Evolutionary conservation across 1,140 invertebrate species (phyloP).

Genomic region (Venustaconcha ellipsiformis): DNA sequence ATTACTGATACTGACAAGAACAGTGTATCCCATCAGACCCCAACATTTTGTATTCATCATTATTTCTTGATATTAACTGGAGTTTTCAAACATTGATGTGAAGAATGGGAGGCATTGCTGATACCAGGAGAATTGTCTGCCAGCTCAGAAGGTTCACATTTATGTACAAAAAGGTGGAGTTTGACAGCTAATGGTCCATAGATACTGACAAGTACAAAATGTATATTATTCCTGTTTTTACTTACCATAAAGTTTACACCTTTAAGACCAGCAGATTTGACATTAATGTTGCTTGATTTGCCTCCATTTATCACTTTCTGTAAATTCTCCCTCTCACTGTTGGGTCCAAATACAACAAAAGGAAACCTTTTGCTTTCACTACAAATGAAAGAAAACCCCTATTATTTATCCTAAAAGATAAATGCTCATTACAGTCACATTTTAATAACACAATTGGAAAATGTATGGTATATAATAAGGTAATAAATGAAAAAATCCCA

Average conservation of each 20-base stretch:
- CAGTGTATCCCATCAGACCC: too few relatives aligned
- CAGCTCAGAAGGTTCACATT: background rate
- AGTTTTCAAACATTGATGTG: too few relatives aligned
- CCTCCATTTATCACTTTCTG: constrained; percentile 18
- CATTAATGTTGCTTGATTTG: constrained; percentile 11
- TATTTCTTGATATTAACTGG: too few relatives aligned
- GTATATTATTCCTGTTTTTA: too few relatives aligned
- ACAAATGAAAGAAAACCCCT: background rate
- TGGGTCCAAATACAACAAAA: constrained; percentile 55
- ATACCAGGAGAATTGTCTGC: background rate
- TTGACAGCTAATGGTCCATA: background rate
- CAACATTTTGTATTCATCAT: too few relatives aligned
- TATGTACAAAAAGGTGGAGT: background rate
- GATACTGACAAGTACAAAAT: too few relatives aligned
- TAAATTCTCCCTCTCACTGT: constrained; percentile 33
- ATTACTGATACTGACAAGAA: too few relatives aligned
- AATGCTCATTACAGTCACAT: background rate
- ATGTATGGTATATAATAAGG: background rate
- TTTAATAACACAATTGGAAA: background rate
- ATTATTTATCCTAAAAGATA: background rate
- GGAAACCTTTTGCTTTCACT: constrained; percentile 33
- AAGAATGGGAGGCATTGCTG: too few relatives aligned
- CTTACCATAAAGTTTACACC: constrained; percentile 41
- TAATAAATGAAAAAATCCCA: background rate
- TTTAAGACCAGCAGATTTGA: constrained; percentile 20